phyloP scores from a whole-genome alignment of 2,797 vertebrate species.

The Oryzias dopingdopingensis region DNA sequence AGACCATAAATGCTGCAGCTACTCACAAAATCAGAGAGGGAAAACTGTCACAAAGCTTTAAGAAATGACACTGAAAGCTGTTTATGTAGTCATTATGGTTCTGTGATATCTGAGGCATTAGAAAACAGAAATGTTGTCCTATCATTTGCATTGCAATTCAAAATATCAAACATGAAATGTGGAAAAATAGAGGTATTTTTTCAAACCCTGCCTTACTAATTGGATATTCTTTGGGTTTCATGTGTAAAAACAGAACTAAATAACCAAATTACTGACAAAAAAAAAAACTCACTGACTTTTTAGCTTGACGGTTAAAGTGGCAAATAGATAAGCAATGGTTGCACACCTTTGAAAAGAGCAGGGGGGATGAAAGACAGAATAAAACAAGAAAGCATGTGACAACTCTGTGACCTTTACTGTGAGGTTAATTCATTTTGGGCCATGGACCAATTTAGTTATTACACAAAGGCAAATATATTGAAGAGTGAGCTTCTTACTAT shows the following conservation, averaged over 20 bases:
- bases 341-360: background rate
- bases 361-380: background rate
- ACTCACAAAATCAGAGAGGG: background rate
- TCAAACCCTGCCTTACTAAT: too few species aligned
- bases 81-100: too few species aligned
- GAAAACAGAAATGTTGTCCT: too few species aligned
- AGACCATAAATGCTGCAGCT: background rate
- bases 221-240: too few species aligned
- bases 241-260: background rate
- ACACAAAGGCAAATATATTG: conserved; percentile 13
- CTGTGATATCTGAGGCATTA: too few species aligned
- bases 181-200: background rate
- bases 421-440: conserved; percentile 1
- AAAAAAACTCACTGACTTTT: background rate
- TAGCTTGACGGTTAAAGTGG: background rate
- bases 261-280: background rate
- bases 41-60: too few species aligned
- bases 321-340: background rate
- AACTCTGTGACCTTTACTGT: conserved; percentile 3
- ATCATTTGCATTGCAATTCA: too few species aligned
- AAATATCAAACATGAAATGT: background rate
- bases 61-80: too few species aligned
- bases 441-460: conserved; percentile 3
- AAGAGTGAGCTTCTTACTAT: conserved; percentile 11
- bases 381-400: conserved; percentile 1